These are phyloP conservation scores for Chitala chitala DNA, from an alignment of 2,113 vertebrate genomes.

Conservation along the genomic window DNA sequence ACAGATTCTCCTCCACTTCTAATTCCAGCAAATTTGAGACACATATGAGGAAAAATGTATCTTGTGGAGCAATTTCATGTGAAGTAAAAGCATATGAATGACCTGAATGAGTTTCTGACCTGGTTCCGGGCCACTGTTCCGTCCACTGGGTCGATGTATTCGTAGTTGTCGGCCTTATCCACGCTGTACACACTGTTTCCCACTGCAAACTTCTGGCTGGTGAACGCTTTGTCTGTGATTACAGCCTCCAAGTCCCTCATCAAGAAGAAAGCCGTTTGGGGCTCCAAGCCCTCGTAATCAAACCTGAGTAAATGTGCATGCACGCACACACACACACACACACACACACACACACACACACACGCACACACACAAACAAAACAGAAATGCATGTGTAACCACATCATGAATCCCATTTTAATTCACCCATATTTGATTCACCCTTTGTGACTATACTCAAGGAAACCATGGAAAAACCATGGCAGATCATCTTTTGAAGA, in stretches of 20 bases:
- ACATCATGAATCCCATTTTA: too few species aligned
- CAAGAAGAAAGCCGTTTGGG: constrained; percentile 81
- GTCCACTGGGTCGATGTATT: constrained; percentile 95
- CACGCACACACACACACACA: constrained; percentile 17
- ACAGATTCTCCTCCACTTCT: background rate
- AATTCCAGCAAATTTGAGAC: background rate
- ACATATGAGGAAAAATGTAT: background rate
- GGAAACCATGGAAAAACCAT: too few species aligned
- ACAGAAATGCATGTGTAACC: background rate
- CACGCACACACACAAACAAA: background rate
- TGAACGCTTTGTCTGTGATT: constrained; percentile 86
- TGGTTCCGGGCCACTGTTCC: constrained; percentile 92
- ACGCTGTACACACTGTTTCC: constrained; percentile 84
- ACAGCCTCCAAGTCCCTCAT: constrained; percentile 89
- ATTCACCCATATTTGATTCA: too few species aligned
- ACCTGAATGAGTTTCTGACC: too few species aligned
- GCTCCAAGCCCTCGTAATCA: constrained; percentile 93
- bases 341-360: too few species aligned
- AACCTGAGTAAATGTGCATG: constrained; percentile 66
- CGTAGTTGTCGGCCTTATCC: constrained; percentile 88
- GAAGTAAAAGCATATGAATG: background rate
- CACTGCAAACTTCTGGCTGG: constrained; percentile 90
- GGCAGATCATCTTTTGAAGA: too few species aligned
- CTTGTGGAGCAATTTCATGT: background rate
- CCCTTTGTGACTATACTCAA: too few species aligned